These are phyloP conservation scores for Adineta ricciae DNA, from an alignment of 2,888 invertebrate genomes.

Conservation along the genomic window DNA sequence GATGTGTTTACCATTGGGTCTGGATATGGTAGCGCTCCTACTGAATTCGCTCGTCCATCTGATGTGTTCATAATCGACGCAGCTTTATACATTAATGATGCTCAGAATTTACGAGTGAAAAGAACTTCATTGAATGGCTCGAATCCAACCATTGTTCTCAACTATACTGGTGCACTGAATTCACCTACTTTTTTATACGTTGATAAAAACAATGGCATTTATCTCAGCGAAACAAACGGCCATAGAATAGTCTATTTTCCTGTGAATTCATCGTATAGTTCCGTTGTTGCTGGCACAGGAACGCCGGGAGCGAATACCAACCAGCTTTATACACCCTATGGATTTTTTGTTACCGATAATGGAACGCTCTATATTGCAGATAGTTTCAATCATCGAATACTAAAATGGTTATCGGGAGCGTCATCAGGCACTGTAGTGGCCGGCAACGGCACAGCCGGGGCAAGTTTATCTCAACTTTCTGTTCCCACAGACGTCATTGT, in stretches of 20 bases:
- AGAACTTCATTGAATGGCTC: no score
- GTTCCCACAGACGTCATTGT: background rate
- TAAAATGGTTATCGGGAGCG: background rate
- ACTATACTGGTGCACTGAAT: no score
- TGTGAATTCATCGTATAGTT: background rate
- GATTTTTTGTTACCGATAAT: background rate
- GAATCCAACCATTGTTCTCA: no score
- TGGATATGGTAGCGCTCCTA: no score
- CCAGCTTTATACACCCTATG: background rate
- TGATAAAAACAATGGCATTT: background rate
- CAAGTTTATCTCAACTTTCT: background rate
- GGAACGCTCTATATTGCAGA: background rate
- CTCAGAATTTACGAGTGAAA: no score
- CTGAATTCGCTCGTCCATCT: no score
- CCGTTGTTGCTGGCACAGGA: background rate
- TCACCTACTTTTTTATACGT: background rate
- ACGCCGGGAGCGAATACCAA: background rate
- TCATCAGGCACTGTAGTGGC: background rate
- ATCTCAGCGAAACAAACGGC: background rate
- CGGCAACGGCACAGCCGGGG: background rate
- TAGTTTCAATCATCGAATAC: background rate
- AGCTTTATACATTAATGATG: no score
- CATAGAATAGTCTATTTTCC: background rate
- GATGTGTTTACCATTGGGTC: no score
- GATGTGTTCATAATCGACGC: no score